phyloP scores from a whole-genome alignment of 2,888 invertebrate species.

The Allophyes oxyacanthae region DNA sequence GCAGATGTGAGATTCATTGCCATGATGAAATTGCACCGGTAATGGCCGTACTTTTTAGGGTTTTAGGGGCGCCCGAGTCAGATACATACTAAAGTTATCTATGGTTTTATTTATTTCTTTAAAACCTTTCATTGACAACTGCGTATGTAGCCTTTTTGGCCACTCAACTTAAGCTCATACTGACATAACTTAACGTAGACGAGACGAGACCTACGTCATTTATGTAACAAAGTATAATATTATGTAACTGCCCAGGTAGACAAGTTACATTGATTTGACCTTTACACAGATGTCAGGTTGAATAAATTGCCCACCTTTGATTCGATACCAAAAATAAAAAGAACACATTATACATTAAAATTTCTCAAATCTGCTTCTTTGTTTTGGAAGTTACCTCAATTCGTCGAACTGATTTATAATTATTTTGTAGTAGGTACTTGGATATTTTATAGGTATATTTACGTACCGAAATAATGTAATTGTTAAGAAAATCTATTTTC shows the following conservation, averaged over 20 bases:
- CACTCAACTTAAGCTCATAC: background rate
- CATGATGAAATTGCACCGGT: constrained; percentile 66
- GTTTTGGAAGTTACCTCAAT: no score
- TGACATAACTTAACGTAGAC: background rate
- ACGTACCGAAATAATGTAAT: constrained; percentile 8
- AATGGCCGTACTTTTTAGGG: constrained; percentile 65
- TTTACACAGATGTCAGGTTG: constrained; percentile 13
- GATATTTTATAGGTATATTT: background rate
- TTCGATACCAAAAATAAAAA: no score
- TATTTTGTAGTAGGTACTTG: no score
- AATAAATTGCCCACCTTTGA: background rate
- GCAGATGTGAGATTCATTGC: constrained; percentile 75
- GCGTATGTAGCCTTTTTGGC: background rate
- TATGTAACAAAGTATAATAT: constrained; percentile 11
- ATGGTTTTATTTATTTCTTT: constrained; percentile 31
- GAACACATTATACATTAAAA: no score
- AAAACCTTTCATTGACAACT: constrained; percentile 14
- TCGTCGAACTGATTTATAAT: no score
- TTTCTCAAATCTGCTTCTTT: no score
- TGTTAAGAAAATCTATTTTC: constrained; percentile 68
- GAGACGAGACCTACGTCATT: constrained; percentile 5
- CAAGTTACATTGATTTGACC: constrained; percentile 20
- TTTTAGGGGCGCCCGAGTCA: constrained; percentile 40
- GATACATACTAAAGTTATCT: constrained; percentile 39
- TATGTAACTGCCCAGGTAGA: constrained; percentile 28